Conservation (phyloP, 1,140 invertebrate species). For the Carposina sasakii region DNA sequence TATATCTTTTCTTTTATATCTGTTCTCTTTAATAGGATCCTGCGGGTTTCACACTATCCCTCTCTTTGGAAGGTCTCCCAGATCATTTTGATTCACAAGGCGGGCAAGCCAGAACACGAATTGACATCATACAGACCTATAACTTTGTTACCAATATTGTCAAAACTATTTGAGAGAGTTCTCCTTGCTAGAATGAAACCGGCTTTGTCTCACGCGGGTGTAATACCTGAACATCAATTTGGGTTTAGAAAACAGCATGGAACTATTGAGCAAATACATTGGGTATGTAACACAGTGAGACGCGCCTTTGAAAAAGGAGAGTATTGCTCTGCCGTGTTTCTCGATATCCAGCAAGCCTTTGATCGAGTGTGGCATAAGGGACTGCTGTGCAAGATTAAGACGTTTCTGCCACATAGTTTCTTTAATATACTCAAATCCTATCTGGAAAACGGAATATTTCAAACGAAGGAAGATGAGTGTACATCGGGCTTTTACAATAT, state of each 20-base stretch:
- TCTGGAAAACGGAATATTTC: conserved; percentile 5
- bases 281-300: conserved; percentile 1
- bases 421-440: conserved; percentile 11
- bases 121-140: conserved; percentile 6
- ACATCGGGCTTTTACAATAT: conserved; percentile 13
- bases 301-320: conserved; percentile 2
- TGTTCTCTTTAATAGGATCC: not conserved
- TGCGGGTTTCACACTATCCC: not conserved
- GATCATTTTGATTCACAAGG: conserved; percentile 3
- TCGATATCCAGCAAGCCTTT: conserved; percentile 30
- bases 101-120: not conserved
- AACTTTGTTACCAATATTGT: not conserved
- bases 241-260: conserved; percentile 1
- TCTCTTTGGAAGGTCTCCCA: not conserved
- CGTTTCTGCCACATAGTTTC: not conserved
- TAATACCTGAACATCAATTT: conserved; percentile 7
- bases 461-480: conserved; percentile 5
- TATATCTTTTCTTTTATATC: too few species aligned
- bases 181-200: not conserved
- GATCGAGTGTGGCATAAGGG: conserved; percentile 32
- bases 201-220: not conserved
- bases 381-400: conserved; percentile 12
- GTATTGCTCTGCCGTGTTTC: conserved; percentile 20
- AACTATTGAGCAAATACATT: conserved; percentile 3
- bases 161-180: not conserved